Evolutionary conservation across 1,140 invertebrate genomes (phyloP).

Genomic region (Aporrectodea caliginosa): DNA sequence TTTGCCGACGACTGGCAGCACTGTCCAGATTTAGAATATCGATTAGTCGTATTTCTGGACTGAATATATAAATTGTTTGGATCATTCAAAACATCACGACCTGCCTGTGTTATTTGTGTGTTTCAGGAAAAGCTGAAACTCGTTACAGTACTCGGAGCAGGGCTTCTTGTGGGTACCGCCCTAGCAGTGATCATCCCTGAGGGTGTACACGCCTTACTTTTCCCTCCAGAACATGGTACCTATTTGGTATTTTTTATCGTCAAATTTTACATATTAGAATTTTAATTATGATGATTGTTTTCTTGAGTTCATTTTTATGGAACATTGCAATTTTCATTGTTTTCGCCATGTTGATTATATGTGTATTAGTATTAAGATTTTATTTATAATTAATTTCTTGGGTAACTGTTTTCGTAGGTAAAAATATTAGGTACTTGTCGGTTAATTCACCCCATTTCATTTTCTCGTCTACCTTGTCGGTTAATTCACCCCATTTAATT

Average conservation of each 20-base stretch:
- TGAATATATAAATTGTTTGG: neutral
- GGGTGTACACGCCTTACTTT: conserved; percentile 78
- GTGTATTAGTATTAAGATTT: too few species aligned
- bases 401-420: too few species aligned
- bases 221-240: conserved; percentile 7
- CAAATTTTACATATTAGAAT: too few species aligned
- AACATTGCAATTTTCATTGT: too few species aligned
- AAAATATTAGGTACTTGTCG: too few species aligned
- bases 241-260: neutral
- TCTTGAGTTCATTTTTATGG: too few species aligned
- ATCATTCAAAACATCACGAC: neutral
- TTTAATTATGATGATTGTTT: too few species aligned
- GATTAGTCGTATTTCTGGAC: neutral
- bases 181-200: conserved; percentile 98
- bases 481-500: too few species aligned
- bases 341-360: too few species aligned
- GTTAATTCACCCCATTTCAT: too few species aligned
- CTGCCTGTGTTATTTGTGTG: conserved; percentile 25
- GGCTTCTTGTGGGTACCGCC: conserved; percentile 94
- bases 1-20: neutral
- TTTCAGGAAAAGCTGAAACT: conserved; percentile 87
- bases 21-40: neutral
- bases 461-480: too few species aligned
- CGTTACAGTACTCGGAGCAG: conserved; percentile 91
- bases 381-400: too few species aligned